phyloP scores from a whole-genome alignment of 2,888 invertebrate species.

The Linnaemya tessellans region DNA sequence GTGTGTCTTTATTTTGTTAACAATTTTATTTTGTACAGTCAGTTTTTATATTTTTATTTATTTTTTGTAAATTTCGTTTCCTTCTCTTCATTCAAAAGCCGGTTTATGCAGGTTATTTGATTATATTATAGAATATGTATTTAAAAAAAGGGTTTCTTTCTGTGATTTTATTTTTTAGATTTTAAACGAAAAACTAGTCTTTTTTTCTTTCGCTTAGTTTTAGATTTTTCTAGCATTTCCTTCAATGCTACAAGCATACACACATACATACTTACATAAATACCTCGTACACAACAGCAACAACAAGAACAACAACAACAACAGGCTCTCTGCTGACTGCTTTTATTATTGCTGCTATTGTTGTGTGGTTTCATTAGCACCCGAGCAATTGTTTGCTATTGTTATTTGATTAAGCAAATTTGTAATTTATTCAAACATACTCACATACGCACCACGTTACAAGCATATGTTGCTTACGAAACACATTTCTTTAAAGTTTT shows the following conservation, averaged over 20 bases:
- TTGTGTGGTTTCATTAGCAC: slow-evolving; percentile 33
- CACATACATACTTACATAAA: background rate
- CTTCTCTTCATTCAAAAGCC: slow-evolving; percentile 38
- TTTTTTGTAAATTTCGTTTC: slow-evolving; percentile 25
- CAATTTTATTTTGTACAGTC: slow-evolving; percentile 69
- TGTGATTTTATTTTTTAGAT: slow-evolving; percentile 52
- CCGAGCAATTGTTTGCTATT: slow-evolving; percentile 61
- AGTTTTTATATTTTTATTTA: slow-evolving; percentile 34
- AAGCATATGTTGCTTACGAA: too few relatives aligned
- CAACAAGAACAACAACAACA: background rate
- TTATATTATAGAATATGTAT: slow-evolving; percentile 3
- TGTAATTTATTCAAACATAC: slow-evolving; percentile 50
- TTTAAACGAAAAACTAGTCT: slow-evolving; percentile 42
- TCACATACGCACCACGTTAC: background rate
- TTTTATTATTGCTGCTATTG: background rate
- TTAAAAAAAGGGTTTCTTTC: slow-evolving; percentile 66
- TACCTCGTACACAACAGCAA: background rate
- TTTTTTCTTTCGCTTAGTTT: slow-evolving; percentile 10
- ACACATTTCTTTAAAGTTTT: background rate
- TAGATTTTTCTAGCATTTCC: background rate
- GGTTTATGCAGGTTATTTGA: slow-evolving; percentile 71
- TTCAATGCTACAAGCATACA: background rate
- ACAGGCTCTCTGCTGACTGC: background rate
- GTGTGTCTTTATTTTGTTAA: slow-evolving; percentile 17
- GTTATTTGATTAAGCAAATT: slow-evolving; percentile 63